A percentile compares a stretch with the other conserved stretches of the same genome.
phyloP scores from a whole-genome alignment of 2,888 invertebrate species.

The Campopleginae sp. region DNA sequence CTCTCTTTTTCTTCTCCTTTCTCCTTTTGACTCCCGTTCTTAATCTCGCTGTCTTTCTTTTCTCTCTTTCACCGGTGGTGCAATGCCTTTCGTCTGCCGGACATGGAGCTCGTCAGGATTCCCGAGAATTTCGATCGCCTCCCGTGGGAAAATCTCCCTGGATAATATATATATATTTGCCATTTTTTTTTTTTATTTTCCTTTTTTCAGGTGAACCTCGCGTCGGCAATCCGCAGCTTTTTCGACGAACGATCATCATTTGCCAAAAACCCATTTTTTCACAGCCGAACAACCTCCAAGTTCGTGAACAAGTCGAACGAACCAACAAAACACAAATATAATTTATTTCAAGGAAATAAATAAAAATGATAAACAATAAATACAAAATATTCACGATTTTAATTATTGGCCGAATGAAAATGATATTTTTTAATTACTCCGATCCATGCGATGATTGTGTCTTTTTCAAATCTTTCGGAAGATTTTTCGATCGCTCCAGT shows the following conservation, averaged over 20 bases:
- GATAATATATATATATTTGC: slow-evolving; percentile 19
- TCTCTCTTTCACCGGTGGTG: slow-evolving; percentile 25
- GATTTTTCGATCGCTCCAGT: slow-evolving; percentile 6
- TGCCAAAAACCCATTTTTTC: slow-evolving; percentile 20
- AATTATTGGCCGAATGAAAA: background rate
- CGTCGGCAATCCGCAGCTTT: slow-evolving; percentile 10
- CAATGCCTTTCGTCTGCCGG: slow-evolving; percentile 58
- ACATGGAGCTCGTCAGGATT: slow-evolving; percentile 56
- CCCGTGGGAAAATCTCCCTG: slow-evolving; percentile 58
- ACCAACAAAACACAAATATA: background rate
- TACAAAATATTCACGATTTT: background rate
- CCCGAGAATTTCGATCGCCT: slow-evolving; percentile 54
- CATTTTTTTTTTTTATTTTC: slow-evolving; percentile 5
- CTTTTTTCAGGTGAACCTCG: slow-evolving; percentile 20
- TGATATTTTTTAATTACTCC: background rate
- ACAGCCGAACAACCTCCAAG: background rate
- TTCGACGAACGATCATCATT: slow-evolving; percentile 22
- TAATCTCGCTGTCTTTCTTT: slow-evolving; percentile 22
- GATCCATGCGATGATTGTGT: background rate
- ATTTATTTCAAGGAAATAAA: background rate
- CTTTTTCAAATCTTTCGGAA: background rate
- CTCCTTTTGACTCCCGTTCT: slow-evolving; percentile 5
- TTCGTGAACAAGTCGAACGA: background rate
- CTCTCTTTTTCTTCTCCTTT: slow-evolving; percentile 22
- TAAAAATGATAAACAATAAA: too few relatives aligned